A percentile compares a stretch with the other conserved stretches of the same genome.
Evolutionary conservation across 2,797 vertebrate genomes (phyloP).

Genomic region (Stomatorhinus walkeri): DNA sequence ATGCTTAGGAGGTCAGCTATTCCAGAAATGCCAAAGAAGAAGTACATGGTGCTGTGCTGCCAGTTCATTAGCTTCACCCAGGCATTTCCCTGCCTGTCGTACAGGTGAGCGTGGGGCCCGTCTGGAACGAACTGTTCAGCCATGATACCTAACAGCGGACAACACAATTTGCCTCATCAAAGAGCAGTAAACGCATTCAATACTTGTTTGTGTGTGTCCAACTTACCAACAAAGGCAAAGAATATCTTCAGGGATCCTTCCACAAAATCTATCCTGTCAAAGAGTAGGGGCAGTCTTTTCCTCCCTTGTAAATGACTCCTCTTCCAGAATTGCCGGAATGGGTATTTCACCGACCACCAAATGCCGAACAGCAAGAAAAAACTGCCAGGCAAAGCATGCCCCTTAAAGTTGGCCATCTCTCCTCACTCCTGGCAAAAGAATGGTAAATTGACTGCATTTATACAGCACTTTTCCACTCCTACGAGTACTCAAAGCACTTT

Average conservation of each 20-base stretch:
- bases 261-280: conserved; percentile 61
- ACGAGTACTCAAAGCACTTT: no score
- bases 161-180: not conserved
- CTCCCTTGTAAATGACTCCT: conserved; percentile 38
- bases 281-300: conserved; percentile 27
- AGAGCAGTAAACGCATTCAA: not conserved
- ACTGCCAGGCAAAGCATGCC: conserved; percentile 84
- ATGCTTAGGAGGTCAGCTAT: conserved; percentile 58
- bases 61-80: conserved; percentile 98
- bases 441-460: no score
- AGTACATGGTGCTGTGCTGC: conserved; percentile 96
- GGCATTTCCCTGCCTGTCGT: conserved; percentile 23
- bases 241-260: conserved; percentile 69
- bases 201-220: not conserved
- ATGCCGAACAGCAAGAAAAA: conserved; percentile 84
- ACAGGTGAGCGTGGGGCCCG: conserved; percentile 79
- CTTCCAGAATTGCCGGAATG: conserved; percentile 61
- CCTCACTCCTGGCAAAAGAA: not conserved
- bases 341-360: conserved; percentile 78
- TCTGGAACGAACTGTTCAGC: conserved; percentile 91
- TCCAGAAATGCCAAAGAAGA: conserved; percentile 81
- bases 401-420: conserved; percentile 89
- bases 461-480: no score
- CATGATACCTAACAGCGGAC: conserved; percentile 70
- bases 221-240: conserved; percentile 74